Evolutionary conservation across 2,113 vertebrate species (phyloP).

Genomic region (Hyla sarda): DNA sequence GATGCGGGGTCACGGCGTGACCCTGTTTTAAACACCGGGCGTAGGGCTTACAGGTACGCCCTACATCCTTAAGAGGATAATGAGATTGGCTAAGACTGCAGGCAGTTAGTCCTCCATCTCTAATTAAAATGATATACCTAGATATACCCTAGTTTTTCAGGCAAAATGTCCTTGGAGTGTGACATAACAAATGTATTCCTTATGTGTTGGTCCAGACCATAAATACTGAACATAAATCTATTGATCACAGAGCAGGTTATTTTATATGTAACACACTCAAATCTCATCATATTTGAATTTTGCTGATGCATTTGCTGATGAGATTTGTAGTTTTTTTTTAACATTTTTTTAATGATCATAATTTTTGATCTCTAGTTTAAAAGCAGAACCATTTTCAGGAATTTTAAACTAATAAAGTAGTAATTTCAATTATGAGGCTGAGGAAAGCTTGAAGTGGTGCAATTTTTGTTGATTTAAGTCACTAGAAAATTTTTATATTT

Average conservation of each 20-base stretch:
- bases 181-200: neutral
- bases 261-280: neutral
- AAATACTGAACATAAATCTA: too few species aligned
- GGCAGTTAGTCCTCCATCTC: too few species aligned
- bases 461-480: neutral
- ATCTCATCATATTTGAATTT: neutral
- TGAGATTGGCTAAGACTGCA: too few species aligned
- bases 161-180: too few species aligned
- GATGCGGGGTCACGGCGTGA: too few species aligned
- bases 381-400: neutral
- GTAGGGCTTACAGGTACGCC: too few species aligned
- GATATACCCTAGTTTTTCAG: too few species aligned
- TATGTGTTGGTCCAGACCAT: neutral
- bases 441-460: neutral
- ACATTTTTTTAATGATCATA: neutral
- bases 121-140: too few species aligned
- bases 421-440: neutral
- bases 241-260: neutral
- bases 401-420: neutral
- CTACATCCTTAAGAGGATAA: too few species aligned
- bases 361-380: neutral
- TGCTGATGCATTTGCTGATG: neutral
- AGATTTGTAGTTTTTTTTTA: neutral
- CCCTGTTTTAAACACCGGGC: too few species aligned
- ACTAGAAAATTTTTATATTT: neutral